These are phyloP conservation scores for Gallinago stenura DNA, from an alignment of 2,797 vertebrate species.

Conservation along the genomic window DNA sequence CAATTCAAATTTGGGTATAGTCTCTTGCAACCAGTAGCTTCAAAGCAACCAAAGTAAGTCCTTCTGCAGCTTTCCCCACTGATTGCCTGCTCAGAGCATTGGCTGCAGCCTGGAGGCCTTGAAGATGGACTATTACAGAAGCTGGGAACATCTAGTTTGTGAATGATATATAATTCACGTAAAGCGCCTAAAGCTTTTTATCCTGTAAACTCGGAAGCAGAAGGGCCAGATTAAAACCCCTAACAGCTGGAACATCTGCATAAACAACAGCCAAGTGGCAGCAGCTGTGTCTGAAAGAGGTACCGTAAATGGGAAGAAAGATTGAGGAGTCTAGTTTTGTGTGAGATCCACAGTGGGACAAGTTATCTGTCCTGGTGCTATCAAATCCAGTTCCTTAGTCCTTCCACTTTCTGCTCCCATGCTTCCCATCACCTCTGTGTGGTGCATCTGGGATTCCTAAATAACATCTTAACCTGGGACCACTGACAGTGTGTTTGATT, in stretches of 20 bases:
- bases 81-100: not conserved
- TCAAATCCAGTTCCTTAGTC: not conserved
- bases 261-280: not conserved
- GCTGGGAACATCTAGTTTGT: not conserved
- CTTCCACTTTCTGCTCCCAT: not conserved
- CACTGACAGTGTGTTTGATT: not conserved
- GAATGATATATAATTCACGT: not conserved
- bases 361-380: not conserved
- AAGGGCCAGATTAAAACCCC: not conserved
- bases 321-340: not conserved
- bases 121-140: constrained; percentile 7
- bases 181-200: not conserved
- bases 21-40: not conserved
- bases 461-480: not conserved
- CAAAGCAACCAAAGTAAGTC: not conserved
- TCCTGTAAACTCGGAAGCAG: not conserved
- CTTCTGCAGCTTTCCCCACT: not conserved
- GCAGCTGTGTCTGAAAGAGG: constrained; percentile 27
- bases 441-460: not conserved
- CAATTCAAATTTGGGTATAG: constrained; percentile 14
- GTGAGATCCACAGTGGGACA: not conserved
- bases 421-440: not conserved
- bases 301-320: not conserved
- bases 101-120: not conserved
- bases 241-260: constrained; percentile 47